These are phyloP conservation scores for Apolygus lucorum DNA, from an alignment of 1,140 invertebrate genomes.

Conservation along the genomic window DNA sequence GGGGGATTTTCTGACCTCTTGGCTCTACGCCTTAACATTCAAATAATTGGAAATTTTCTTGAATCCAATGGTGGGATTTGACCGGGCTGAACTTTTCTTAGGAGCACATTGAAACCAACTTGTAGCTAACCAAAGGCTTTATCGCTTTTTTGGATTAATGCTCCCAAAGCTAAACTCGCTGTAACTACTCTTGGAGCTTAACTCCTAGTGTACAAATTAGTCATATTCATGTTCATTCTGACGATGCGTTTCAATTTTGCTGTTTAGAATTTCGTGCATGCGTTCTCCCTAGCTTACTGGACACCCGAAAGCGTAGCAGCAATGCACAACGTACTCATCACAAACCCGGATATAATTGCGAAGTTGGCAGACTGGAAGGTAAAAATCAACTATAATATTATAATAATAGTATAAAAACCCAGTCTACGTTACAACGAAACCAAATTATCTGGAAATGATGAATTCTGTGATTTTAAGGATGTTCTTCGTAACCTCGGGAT, in stretches of 20 bases:
- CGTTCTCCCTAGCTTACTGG: conserved; percentile 19
- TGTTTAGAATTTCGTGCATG: conserved; percentile 20
- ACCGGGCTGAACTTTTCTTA: too few relatives aligned
- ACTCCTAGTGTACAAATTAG: background rate
- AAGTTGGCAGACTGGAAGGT: conserved; percentile 21
- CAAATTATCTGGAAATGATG: too few relatives aligned
- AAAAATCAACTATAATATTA: too few relatives aligned
- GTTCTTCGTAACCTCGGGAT: conserved; percentile 6
- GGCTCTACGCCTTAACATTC: too few relatives aligned
- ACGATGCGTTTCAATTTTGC: background rate
- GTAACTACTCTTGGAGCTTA: background rate
- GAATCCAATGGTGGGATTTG: too few relatives aligned
- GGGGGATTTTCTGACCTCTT: too few relatives aligned
- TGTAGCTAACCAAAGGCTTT: too few relatives aligned
- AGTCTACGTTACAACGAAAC: too few relatives aligned
- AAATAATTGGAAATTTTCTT: too few relatives aligned
- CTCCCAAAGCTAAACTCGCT: background rate
- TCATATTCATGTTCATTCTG: background rate
- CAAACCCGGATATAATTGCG: background rate
- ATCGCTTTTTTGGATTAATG: background rate
- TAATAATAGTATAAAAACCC: too few relatives aligned
- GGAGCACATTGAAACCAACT: too few relatives aligned
- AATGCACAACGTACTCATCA: conserved; percentile 18
- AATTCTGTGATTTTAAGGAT: too few relatives aligned
- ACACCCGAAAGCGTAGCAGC: conserved; percentile 18